A percentile compares a stretch with the other conserved stretches of the same genome.
Evolutionary conservation across 2,888 invertebrate genomes (phyloP).

Genomic region (Pyrrhosoma nymphula): DNA sequence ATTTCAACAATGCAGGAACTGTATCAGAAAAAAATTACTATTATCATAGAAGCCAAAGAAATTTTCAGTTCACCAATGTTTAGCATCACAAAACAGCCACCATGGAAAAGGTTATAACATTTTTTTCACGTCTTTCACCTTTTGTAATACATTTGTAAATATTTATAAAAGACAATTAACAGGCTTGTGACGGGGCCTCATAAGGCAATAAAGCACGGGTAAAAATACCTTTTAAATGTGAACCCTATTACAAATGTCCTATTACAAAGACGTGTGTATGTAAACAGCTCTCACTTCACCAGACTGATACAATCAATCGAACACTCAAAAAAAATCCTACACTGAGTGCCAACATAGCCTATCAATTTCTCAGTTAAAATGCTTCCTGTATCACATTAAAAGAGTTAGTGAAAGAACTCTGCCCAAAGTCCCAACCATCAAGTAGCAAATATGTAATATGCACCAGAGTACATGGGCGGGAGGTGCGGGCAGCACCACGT

Average conservation of each 20-base stretch:
- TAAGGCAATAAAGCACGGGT: conserved; percentile 56
- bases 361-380: conserved; percentile 46
- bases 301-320: neutral
- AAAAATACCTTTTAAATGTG: conserved; percentile 42
- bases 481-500: conserved; percentile 10
- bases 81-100: conserved; percentile 45
- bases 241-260: conserved; percentile 45
- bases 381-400: neutral
- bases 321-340: conserved; percentile 13
- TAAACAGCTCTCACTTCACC: conserved; percentile 23
- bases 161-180: conserved; percentile 47
- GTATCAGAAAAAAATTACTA: conserved; percentile 47
- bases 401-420: neutral
- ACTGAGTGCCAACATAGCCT: conserved; percentile 24
- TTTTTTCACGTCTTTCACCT: conserved; percentile 29
- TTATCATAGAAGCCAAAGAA: conserved; percentile 20
- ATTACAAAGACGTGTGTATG: conserved; percentile 24
- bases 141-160: conserved; percentile 47
- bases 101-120: conserved; percentile 42
- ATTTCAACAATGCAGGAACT: conserved; percentile 65
- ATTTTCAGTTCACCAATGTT: conserved; percentile 41
- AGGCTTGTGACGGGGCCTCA: neutral
- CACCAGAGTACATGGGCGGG: conserved; percentile 26
- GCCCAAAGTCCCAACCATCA: neutral
- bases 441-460: conserved; percentile 14